Evolutionary conservation across 2,113 vertebrate genomes (phyloP).

Genomic region (Catharus fuscescens): DNA sequence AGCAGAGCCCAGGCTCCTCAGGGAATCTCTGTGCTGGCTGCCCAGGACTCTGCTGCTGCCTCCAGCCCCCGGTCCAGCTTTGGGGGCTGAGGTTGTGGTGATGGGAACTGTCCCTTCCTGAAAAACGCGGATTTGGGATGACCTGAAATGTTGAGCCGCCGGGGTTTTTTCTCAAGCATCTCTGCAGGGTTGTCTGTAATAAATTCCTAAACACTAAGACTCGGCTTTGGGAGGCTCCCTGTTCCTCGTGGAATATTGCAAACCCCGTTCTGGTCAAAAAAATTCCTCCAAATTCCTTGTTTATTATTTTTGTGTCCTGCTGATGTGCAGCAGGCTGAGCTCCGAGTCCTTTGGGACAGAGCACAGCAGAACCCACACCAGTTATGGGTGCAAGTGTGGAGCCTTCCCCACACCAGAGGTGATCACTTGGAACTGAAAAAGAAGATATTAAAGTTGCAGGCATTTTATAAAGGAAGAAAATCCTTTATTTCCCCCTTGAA

Average conservation of each 20-base stretch:
- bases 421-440: neutral
- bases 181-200: neutral
- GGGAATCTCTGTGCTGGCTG: neutral
- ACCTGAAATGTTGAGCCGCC: fast-evolving
- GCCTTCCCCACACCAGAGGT: neutral
- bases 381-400: neutral
- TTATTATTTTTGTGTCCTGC: neutral
- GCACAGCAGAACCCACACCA: neutral
- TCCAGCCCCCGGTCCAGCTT: neutral
- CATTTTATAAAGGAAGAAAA: neutral
- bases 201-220: fast-evolving
- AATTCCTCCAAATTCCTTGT: neutral
- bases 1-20: neutral
- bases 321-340: neutral
- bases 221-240: neutral
- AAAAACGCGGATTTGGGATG: neutral
- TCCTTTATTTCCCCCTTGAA: neutral
- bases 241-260: neutral
- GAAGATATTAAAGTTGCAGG: neutral
- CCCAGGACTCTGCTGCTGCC: neutral
- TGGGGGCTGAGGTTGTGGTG: fast-evolving
- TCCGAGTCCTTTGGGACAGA: neutral
- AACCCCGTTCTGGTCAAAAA: neutral
- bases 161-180: neutral
- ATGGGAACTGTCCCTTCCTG: neutral